Conservation (phyloP, 2,797 vertebrate species). For the Staurois parvus region DNA sequence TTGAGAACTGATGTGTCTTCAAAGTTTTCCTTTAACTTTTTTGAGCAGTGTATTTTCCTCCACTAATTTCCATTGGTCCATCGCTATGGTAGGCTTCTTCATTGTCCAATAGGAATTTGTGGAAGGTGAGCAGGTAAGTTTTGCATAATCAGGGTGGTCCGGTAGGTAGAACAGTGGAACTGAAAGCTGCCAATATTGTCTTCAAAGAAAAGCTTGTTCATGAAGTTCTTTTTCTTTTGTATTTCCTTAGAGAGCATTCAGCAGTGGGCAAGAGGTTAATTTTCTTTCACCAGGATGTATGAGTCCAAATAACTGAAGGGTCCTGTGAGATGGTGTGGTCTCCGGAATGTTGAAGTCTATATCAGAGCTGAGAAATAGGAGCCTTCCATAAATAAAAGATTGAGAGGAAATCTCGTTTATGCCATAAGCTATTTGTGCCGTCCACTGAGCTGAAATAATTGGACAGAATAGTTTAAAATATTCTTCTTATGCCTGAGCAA, state of each 20-base stretch:
- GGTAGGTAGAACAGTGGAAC: no score
- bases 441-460: conserved; percentile 73
- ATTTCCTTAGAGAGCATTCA: background rate
- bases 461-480: conserved; percentile 17
- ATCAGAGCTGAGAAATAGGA: conserved; percentile 65
- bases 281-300: background rate
- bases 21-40: no score
- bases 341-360: conserved; percentile 66
- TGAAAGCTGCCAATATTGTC: no score
- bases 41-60: no score
- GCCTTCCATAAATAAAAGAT: conserved; percentile 66
- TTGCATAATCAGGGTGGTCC: no score
- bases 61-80: no score
- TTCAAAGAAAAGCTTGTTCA: no score
- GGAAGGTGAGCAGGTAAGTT: no score
- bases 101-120: no score
- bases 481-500: conserved; percentile 68
- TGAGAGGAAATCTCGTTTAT: conserved; percentile 62
- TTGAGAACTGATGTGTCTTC: no score
- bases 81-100: no score
- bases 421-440: conserved; percentile 68
- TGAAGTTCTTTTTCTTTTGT: background rate
- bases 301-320: conserved; percentile 65
- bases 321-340: conserved; percentile 35
- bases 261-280: conserved; percentile 10